phyloP scores from a whole-genome alignment of 1,140 invertebrate species.

The Neoseiulus cucumeris region DNA sequence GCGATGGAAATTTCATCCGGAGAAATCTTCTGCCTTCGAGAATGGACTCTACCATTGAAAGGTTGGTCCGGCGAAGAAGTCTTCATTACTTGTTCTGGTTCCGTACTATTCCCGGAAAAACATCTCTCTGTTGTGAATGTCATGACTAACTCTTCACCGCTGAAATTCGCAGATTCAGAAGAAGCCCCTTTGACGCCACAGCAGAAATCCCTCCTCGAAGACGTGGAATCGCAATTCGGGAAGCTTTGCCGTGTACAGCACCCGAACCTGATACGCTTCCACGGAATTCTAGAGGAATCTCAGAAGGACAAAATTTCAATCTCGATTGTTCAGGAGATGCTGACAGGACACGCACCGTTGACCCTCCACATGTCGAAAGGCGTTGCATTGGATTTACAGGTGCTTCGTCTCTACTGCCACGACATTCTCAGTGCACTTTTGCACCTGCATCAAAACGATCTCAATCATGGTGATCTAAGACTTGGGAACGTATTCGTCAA shows the following conservation, averaged over 20 bases:
- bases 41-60: conserved; percentile 42
- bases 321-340: conserved; percentile 37
- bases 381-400: conserved; percentile 35
- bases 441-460: conserved; percentile 51
- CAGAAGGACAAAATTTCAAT: conserved; percentile 32
- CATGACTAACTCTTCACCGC: neutral
- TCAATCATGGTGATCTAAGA: conserved; percentile 51
- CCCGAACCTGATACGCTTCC: conserved; percentile 46
- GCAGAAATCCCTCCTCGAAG: conserved; percentile 12
- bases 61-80: conserved; percentile 25
- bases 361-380: conserved; percentile 33
- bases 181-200: conserved; percentile 1
- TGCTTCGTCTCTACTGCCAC: conserved; percentile 39
- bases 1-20: conserved; percentile 45
- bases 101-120: neutral
- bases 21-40: conserved; percentile 41
- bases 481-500: conserved; percentile 43
- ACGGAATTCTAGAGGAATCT: conserved; percentile 41
- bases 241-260: conserved; percentile 45
- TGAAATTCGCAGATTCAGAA: neutral
- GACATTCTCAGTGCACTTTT: conserved; percentile 43
- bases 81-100: conserved; percentile 12
- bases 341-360: conserved; percentile 31
- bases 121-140: conserved; percentile 10
- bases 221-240: conserved; percentile 21